phyloP scores from a whole-genome alignment of 2,113 vertebrate genomes.

The Phasianus colchicus region DNA sequence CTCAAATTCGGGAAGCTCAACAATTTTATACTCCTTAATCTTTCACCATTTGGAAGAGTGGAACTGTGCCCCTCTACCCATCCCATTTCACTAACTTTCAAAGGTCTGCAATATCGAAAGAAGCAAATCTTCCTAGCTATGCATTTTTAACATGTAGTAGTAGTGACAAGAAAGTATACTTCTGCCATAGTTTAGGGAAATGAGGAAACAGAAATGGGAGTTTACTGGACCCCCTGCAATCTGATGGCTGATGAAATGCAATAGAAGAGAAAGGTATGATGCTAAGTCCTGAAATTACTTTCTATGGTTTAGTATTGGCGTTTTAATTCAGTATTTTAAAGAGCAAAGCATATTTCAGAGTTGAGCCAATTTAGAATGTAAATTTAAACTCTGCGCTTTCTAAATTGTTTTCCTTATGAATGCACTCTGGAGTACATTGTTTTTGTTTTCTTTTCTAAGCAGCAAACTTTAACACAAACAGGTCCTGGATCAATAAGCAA shows the following conservation, averaged over 20 bases:
- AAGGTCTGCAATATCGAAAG: neutral
- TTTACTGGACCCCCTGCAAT: neutral
- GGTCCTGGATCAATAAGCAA: constrained; percentile 48
- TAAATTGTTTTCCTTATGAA: neutral
- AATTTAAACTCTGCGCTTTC: neutral
- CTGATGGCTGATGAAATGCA: neutral
- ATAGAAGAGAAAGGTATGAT: neutral
- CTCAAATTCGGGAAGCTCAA: fast-evolving
- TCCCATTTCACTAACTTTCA: neutral
- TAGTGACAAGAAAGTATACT: neutral
- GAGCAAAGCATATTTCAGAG: neutral
- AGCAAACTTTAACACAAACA: constrained; percentile 35
- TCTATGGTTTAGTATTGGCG: neutral
- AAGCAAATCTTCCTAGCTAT: neutral
- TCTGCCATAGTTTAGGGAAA: neutral
- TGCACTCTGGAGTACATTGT: neutral
- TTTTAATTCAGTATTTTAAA: neutral
- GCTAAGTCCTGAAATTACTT: neutral
- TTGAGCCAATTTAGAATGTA: neutral
- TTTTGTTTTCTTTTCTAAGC: neutral
- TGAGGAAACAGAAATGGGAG: neutral
- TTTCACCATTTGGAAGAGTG: neutral
- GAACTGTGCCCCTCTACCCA: neutral
- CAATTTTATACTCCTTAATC: neutral
- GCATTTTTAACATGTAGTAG: neutral